phyloP scores from a whole-genome alignment of 2,113 vertebrate species.

The Piaya cayana region DNA sequence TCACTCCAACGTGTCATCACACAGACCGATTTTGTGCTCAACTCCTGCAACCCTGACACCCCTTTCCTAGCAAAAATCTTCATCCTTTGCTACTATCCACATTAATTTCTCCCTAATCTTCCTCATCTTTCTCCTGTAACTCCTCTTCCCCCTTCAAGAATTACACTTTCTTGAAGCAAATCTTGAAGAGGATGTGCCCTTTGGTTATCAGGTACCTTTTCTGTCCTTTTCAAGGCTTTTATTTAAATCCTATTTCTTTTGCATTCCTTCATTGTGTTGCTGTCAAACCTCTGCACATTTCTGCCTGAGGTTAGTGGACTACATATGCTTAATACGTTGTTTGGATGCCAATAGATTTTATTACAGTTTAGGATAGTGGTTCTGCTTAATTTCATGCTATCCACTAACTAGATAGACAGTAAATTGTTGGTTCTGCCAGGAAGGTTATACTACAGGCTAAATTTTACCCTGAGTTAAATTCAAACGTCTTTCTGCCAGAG shows the following conservation, averaged over 20 bases:
- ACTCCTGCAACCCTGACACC: neutral
- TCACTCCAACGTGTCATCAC: neutral
- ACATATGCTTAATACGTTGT: slow-evolving; percentile 52
- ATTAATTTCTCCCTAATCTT: neutral
- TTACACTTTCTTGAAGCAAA: neutral
- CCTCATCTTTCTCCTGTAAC: neutral
- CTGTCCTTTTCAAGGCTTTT: slow-evolving; percentile 35
- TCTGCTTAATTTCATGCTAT: slow-evolving; percentile 47
- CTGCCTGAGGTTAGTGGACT: slow-evolving; percentile 36
- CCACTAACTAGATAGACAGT: neutral
- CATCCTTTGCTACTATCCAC: accelerated
- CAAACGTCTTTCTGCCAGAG: neutral
- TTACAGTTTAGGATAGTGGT: slow-evolving; percentile 42
- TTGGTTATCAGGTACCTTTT: slow-evolving; percentile 11
- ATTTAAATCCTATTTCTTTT: slow-evolving; percentile 58
- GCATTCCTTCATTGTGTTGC: slow-evolving; percentile 32
- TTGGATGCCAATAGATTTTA: slow-evolving; percentile 57
- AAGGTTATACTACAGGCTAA: neutral
- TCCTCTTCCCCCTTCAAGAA: neutral
- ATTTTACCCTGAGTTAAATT: slow-evolving; percentile 12
- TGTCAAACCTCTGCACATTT: slow-evolving; percentile 30
- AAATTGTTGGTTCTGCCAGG: slow-evolving; percentile 28
- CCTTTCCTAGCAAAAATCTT: neutral
- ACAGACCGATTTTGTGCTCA: neutral
- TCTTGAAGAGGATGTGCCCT: neutral